Conservation (phyloP, 1,140 invertebrate species). For the Mycetomoellerius zeteki region DNA sequence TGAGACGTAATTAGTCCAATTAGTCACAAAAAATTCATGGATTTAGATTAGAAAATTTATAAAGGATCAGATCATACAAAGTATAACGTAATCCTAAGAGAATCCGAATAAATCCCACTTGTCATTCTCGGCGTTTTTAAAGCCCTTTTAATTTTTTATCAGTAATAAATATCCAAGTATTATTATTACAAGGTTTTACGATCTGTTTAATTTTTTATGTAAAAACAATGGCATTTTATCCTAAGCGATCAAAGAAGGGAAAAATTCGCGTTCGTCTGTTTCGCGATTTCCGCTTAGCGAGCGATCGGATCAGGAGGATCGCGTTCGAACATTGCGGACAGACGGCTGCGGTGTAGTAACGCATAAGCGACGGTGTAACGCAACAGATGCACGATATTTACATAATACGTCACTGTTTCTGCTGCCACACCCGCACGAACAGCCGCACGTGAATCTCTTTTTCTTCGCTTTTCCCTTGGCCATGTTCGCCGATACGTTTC, state of each 20-base stretch:
- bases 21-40: background rate
- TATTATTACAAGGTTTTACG: background rate
- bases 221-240: background rate
- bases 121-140: background rate
- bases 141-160: background rate
- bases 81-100: background rate
- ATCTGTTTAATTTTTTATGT: background rate
- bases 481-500: slow-evolving; percentile 58
- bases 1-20: background rate
- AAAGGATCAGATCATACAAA: background rate
- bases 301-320: slow-evolving; percentile 21
- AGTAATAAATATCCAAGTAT: background rate
- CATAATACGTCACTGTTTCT: slow-evolving; percentile 86
- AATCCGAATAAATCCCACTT: background rate
- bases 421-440: slow-evolving; percentile 83
- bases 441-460: slow-evolving; percentile 80
- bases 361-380: slow-evolving; percentile 1
- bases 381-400: slow-evolving; percentile 77
- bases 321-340: background rate
- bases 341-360: too few species aligned
- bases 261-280: background rate
- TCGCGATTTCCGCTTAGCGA: slow-evolving; percentile 9
- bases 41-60: background rate
- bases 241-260: background rate
- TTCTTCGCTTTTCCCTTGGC: slow-evolving; percentile 79